Base-by-base conservation (phyloP, 2,888 invertebrate species). In the Campoletis raptor region DNA sequence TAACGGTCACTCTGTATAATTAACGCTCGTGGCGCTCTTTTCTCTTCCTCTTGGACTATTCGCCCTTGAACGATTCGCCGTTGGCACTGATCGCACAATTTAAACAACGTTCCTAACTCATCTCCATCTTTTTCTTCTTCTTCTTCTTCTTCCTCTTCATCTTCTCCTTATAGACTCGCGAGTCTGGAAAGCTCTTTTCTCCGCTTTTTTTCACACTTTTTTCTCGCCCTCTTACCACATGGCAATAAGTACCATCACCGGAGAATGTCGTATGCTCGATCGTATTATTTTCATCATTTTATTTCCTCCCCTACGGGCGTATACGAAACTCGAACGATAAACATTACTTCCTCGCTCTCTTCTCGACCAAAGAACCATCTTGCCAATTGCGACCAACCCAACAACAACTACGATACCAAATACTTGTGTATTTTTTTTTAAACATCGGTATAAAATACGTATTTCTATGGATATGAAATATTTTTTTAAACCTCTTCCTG, bases 1-100 rank as follows among this genome's bases (percentile, higher is more conserved):
- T 90, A 91, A 90, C 90, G 89, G 90, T 90, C 91, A 89, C 88
- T 85, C 87, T 90, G 87, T 90, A 88, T 90, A 91, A 92, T 92
- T 91, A 91, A 90, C 89, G 87, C 89, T 86, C 70, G 52, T 57
- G 67, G 79, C 82, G 72, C 64, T 10, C 69, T 81, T 24, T 57
- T 70, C 61, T 66, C 85, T 48, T 30, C 66, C 72, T 69, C 57
- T 66, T 45, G 21, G 42, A 42, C 52, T 76, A 79, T 77, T 74
- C 76, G 81, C 81, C 74, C 61, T 79, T 57, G 45, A 15, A 12
- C 61, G 30, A 12, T 30, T 61, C 61, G 81, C 78, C 81, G 67
- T 81, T 79, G 80, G 83, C 86, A 76, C 77, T 87, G 73, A 82
- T 77, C 74, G 70, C 79, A 72, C 78, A 79, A 77, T 77, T 86